Base-by-base conservation (phyloP, 2,113 vertebrate genomes). In the Centropus bengalensis region DNA sequence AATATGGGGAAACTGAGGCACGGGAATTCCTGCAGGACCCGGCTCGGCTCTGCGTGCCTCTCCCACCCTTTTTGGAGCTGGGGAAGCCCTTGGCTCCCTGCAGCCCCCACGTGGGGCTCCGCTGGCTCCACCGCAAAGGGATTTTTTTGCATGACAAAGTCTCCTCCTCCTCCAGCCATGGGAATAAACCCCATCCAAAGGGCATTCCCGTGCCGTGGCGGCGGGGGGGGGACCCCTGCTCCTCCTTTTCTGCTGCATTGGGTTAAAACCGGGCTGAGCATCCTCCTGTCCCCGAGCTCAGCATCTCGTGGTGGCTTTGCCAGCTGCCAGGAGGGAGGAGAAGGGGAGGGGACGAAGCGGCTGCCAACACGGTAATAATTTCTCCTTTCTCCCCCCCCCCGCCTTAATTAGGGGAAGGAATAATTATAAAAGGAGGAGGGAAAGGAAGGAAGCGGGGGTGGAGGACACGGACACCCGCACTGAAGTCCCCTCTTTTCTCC, bases 341-440 rank as follows among this genome's bases (percentile, higher is more conserved):
- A 83, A 36, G 36, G 86, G 93, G 94, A 94, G 91, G 94, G 94
- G 94, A 88, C 67, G 5, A 94, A 33, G 23, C 3, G 32, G 42
- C 51, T 90, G 94, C 96, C 94, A 96, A 71, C 76, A 58, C 86
- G 24, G 88, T 89, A 89, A 80, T 82, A 70, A 62, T 51, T 88
- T n/a, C 20, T 78, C 36, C 36, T 36, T 36, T 89, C 66, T 13
- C 8, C 22, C 8, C n/a, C 17, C 19, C 21, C 47, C 47, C 28
- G 17, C 16, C 54, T 94, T 87, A 81, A 89, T 83, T 76, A 74
- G 94, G 90, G 90, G 92, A 91, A 83, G 84, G 82, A 88, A 94
- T 36, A 93, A 96, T 86, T 74, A 88, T 77, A 89, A 93, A 94
- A 91, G 90, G 88, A 71, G 92, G 88, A 70, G 95, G 78, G 70